Percentiles rank a stretch among this genome's conserved stretches.
Evolutionary conservation across 1,140 invertebrate species (phyloP).

Genomic region (Caligus rogercresseyi): DNA sequence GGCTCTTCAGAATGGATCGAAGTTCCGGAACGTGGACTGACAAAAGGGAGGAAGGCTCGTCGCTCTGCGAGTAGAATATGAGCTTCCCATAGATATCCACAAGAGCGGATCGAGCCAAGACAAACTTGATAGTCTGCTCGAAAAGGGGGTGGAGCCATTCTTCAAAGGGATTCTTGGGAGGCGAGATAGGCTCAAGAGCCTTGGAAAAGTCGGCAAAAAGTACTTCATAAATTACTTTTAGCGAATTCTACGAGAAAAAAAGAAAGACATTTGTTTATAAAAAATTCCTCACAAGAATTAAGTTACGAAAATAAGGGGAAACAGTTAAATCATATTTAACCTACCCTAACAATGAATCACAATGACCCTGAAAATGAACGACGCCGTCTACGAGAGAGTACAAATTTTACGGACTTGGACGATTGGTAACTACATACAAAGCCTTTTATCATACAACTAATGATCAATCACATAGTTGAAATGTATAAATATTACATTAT

Average conservation of each 20-base stretch:
- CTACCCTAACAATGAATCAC: too few relatives aligned
- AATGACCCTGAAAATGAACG: too few relatives aligned
- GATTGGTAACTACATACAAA: too few relatives aligned
- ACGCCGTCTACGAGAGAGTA: too few relatives aligned
- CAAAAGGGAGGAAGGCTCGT: not conserved
- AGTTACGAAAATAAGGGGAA: too few relatives aligned
- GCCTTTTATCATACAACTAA: too few relatives aligned
- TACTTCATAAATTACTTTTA: not conserved
- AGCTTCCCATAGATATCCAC: not conserved
- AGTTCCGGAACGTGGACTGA: not conserved
- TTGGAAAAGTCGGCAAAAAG: not conserved
- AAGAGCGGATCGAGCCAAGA: not conserved
- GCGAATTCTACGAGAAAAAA: not conserved
- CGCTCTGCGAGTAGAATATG: not conserved
- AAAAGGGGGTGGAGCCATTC: not conserved
- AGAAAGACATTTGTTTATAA: not conserved
- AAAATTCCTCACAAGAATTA: too few relatives aligned
- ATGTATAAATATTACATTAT: too few relatives aligned
- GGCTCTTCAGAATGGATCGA: not conserved
- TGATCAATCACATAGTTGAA: too few relatives aligned
- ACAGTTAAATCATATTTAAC: too few relatives aligned
- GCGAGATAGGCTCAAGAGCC: not conserved
- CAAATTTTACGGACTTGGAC: too few relatives aligned
- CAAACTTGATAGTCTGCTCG: not conserved
- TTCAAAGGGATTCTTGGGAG: not conserved